Conservation (phyloP, 2,888 invertebrate genomes). For the Xestia sexstrigata region DNA sequence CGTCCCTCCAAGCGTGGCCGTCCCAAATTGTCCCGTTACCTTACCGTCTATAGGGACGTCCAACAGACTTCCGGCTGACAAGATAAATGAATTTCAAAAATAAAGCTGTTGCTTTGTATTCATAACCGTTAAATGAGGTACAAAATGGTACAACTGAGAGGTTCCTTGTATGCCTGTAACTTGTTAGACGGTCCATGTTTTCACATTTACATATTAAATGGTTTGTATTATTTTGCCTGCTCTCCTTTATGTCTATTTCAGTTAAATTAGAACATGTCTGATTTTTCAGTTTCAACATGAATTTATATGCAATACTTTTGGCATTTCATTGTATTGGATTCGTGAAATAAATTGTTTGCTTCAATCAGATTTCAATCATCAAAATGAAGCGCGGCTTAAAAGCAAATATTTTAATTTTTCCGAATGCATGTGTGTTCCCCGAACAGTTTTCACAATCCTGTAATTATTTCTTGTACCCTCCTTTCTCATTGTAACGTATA, state of each 20-base stretch:
- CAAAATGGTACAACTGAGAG: conserved; percentile 22
- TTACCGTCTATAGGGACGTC: conserved; percentile 53
- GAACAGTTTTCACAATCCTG: neutral
- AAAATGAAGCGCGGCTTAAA: neutral
- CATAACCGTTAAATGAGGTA: conserved; percentile 40
- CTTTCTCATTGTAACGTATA: conserved; percentile 1
- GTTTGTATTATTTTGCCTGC: conserved; percentile 17
- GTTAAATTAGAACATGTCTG: neutral
- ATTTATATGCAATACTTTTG: neutral
- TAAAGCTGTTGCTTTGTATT: conserved; percentile 55
- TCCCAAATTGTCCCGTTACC: conserved; percentile 59
- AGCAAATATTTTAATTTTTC: neutral
- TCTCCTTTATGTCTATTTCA: conserved; percentile 20
- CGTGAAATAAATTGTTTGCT: neutral
- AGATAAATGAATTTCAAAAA: conserved; percentile 63
- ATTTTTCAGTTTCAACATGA: neutral
- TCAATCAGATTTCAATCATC: neutral
- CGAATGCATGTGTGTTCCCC: neutral
- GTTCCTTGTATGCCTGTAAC: conserved; percentile 14
- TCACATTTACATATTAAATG: conserved; percentile 22
- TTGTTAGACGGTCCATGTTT: conserved; percentile 39
- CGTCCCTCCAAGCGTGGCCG: conserved; percentile 28
- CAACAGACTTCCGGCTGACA: conserved; percentile 54
- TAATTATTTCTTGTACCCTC: neutral
- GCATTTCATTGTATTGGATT: neutral